phyloP scores from a whole-genome alignment of 2,888 invertebrate species.

The Limenitis camilla region DNA sequence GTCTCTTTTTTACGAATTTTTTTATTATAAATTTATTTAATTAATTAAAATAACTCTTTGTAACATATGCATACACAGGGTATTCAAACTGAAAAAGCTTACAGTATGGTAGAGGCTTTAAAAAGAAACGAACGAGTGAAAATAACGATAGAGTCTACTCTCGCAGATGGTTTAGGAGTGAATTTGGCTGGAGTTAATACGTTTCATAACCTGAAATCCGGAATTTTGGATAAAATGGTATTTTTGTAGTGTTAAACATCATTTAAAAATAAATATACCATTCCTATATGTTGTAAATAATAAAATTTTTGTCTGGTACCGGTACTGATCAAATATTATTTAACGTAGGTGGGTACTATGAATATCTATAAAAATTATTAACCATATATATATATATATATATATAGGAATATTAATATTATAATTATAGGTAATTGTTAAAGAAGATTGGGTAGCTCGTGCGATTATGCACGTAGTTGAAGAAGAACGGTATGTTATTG shows the following conservation, averaged over 20 bases:
- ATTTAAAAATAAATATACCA: no score
- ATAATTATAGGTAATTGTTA: slow-evolving; percentile 77
- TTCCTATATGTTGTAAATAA: no score
- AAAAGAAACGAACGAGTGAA: slow-evolving; percentile 82
- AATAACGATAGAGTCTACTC: slow-evolving; percentile 78
- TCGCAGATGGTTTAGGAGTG: slow-evolving; percentile 85
- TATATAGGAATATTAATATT: background rate
- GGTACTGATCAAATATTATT: no score
- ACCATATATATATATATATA: no score
- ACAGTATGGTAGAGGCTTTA: slow-evolving; percentile 56
- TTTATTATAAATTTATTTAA: no score
- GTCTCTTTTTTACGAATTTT: slow-evolving; percentile 32
- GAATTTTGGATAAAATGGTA: slow-evolving; percentile 65
- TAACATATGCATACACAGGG: slow-evolving; percentile 36
- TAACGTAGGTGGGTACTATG: no score
- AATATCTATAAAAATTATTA: no score
- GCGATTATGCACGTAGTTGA: slow-evolving; percentile 86
- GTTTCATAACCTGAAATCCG: slow-evolving; percentile 49
- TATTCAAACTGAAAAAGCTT: slow-evolving; percentile 55
- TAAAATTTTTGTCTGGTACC: no score
- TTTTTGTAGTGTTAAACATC: background rate
- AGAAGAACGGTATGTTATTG: slow-evolving; percentile 88
- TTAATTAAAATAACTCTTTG: no score
- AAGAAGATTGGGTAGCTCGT: slow-evolving; percentile 88
- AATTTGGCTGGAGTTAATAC: slow-evolving; percentile 58